Evolutionary conservation across 1,140 invertebrate genomes (phyloP), one percentile per base, ranked within the genome.

Genomic region (Holotrichia oblita): DNA sequence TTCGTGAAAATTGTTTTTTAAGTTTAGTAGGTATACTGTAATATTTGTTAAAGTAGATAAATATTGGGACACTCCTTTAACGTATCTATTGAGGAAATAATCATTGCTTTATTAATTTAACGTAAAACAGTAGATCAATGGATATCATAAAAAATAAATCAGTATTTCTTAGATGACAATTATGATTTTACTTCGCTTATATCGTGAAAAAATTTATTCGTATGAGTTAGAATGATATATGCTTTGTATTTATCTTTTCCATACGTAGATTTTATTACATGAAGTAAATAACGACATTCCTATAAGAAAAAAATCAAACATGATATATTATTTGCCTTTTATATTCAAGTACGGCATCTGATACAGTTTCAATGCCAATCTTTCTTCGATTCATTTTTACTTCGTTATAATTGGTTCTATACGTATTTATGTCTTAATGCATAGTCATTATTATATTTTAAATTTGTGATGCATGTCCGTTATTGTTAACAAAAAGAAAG

Each of bases 311-410:
- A 69, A 69, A 69, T 10, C 0, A 7, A 69, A 69, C 61, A 69
- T 69, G 27, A 69, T 69, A 69, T 69, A 69, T 69, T 69, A 69
- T 69, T 69, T 69, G 27, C 61, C 61, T 69, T 69, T 69, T 69
- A 69, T 69, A 22, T 69, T 69, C 61, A 69, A 22, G 61, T 27
- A 69, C 22, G 61, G 27, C 61, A 69, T 69, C 61, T 69, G 61
- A 69, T 69, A 69, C 61, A 9, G 61, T 14, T 34, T 69, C 61
- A 69, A 69, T 69, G 61, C 61, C 61, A 69, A 69, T 69, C 61
- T 69, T 69, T 69, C 17, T 69, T 69, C 22, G 20, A 22, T 69
- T 69, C 61, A 34, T 24, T 69, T 34, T 55, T 55, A 17, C 48
- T 3, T 17, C 14, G n/a, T 55, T 55, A 17, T 55, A 55, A 55